Conservation (phyloP, 1,140 invertebrate species). For the Hycleus phaleratus region DNA sequence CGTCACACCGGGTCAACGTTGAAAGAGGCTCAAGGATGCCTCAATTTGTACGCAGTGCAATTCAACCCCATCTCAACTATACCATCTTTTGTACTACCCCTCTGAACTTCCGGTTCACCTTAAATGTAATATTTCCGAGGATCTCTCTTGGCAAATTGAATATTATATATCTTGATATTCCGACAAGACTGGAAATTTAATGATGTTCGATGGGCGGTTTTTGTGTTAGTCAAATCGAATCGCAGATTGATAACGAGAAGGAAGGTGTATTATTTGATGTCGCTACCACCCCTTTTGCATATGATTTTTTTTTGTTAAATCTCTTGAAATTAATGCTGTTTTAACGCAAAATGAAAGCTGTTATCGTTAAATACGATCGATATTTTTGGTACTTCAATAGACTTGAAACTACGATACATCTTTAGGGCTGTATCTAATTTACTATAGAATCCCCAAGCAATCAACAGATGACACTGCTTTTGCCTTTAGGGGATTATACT, state of each 20-base stretch:
- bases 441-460: conserved; percentile 20
- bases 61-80: conserved; percentile 9
- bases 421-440: conserved; percentile 22
- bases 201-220: conserved; percentile 7
- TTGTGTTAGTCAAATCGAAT: conserved; percentile 2
- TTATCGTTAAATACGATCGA: not conserved
- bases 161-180: conserved; percentile 29
- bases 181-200: conserved; percentile 19
- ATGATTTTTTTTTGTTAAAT: no score
- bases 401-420: conserved; percentile 14
- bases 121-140: conserved; percentile 28
- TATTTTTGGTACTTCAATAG: conserved; percentile 17
- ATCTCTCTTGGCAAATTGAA: conserved; percentile 27
- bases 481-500: conserved; percentile 22
- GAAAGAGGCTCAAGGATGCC: conserved; percentile 23
- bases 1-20: conserved; percentile 24
- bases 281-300: no score
- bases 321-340: no score
- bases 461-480: conserved; percentile 27
- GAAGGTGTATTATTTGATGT: no score
- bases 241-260: no score
- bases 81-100: not conserved
- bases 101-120: conserved; percentile 23
- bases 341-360: no score
- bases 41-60: conserved; percentile 28